Conservation (phyloP, 2,113 vertebrate genomes). For the Falcunculus frontatus region DNA sequence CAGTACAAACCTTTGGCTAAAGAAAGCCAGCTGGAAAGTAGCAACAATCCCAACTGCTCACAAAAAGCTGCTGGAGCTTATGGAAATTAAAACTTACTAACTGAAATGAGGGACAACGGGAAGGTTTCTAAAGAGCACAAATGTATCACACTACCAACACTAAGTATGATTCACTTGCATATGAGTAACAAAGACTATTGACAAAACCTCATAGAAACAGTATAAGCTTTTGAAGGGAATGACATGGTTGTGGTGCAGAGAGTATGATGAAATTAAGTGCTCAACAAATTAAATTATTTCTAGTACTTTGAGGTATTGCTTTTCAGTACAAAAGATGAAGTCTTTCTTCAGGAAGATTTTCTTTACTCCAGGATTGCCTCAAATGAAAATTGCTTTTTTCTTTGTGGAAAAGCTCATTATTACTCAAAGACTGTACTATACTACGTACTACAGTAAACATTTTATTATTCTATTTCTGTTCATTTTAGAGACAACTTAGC, state of each 20-base stretch:
- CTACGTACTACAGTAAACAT: background rate
- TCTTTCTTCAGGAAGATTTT: background rate
- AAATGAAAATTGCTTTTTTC: background rate
- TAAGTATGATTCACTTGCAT: background rate
- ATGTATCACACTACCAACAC: background rate
- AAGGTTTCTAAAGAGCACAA: background rate
- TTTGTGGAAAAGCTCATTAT: background rate
- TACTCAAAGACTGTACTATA: background rate
- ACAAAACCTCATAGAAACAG: background rate
- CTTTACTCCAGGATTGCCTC: background rate
- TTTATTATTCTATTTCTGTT: background rate
- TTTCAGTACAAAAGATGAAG: background rate
- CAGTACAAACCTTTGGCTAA: background rate
- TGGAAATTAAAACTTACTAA: background rate
- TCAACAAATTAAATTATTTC: background rate
- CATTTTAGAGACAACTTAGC: background rate
- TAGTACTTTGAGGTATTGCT: background rate
- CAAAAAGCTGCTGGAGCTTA: background rate
- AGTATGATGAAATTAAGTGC: background rate
- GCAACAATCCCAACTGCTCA: background rate
- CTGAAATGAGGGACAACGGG: background rate
- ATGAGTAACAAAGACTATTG: background rate
- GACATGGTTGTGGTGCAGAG: background rate
- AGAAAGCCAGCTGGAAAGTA: background rate
- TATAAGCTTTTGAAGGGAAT: background rate